Conservation (phyloP, 2,888 invertebrate species). For the Drosophila gaucha region DNA sequence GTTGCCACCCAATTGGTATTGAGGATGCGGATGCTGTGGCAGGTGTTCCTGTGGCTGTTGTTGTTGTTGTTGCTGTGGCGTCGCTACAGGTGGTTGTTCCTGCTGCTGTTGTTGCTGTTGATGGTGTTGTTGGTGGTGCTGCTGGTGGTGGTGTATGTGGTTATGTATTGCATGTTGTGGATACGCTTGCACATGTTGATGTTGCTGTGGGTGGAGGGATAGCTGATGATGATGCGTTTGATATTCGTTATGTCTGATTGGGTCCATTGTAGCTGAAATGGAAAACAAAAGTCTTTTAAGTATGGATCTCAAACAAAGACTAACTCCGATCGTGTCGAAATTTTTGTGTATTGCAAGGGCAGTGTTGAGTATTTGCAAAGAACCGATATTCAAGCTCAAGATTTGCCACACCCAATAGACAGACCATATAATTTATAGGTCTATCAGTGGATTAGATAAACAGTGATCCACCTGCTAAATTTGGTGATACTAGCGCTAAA, state of each 20-base stretch:
- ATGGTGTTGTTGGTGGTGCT: slow-evolving; percentile 17
- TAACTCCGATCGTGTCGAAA: no score
- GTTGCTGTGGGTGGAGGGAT: slow-evolving; percentile 39
- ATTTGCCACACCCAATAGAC: no score
- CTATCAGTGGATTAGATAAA: no score
- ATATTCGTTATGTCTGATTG: slow-evolving; percentile 80
- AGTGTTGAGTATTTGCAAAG: no score
- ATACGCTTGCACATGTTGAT: slow-evolving; percentile 43
- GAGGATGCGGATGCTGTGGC: slow-evolving; percentile 15
- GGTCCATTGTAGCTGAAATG: slow-evolving; percentile 73
- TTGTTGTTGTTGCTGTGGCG: slow-evolving; percentile 17
- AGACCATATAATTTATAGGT: no score
- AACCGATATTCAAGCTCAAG: no score
- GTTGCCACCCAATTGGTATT: slow-evolving; percentile 21
- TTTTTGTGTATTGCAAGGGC: no score
- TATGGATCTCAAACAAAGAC: no score
- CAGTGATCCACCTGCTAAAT: no score
- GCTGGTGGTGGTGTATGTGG: slow-evolving; percentile 30
- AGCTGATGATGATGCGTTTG: slow-evolving; percentile 68
- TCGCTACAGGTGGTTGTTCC: slow-evolving; percentile 16
- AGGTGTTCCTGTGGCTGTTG: slow-evolving; percentile 15
- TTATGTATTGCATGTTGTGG: slow-evolving; percentile 37
- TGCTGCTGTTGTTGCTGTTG: slow-evolving; percentile 28
- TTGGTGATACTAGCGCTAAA: no score
- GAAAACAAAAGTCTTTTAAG: no score